phyloP scores from a whole-genome alignment of 2,113 vertebrate species.

The Shinisaurus crocodilurus region DNA sequence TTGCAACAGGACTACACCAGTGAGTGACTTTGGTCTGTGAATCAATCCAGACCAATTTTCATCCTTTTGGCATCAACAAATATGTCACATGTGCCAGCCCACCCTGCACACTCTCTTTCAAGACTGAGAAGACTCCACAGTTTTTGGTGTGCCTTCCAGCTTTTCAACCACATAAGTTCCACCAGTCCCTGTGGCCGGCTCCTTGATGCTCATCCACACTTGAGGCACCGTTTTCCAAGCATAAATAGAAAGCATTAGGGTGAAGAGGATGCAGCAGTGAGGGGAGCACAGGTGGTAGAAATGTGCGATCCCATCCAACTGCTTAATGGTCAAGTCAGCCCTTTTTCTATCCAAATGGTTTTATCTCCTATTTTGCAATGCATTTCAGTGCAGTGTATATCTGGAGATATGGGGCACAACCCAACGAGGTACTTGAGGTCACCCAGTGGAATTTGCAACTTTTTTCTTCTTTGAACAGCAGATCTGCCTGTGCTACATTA shows the following conservation, averaged over 20 bases:
- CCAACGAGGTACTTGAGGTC: not conserved
- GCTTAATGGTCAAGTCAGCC: not conserved
- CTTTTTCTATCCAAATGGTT: not conserved
- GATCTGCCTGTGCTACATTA: not conserved
- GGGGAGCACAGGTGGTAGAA: not conserved
- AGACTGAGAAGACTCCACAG: not conserved
- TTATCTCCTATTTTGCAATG: slow-evolving; percentile 19
- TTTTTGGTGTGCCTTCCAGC: not conserved
- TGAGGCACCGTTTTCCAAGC: slow-evolving; percentile 8
- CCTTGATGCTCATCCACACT: not conserved
- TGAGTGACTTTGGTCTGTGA: not conserved
- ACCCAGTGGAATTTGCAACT: not conserved
- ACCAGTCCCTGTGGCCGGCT: not conserved
- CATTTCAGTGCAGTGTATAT: slow-evolving; percentile 51
- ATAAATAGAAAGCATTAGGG: not conserved
- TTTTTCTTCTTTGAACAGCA: not conserved
- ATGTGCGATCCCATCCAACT: not conserved
- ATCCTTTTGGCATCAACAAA: slow-evolving; percentile 43
- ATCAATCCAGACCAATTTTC: slow-evolving; percentile 52
- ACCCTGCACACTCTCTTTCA: not conserved
- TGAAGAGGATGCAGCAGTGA: not conserved
- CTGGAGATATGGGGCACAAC: rapidly evolving
- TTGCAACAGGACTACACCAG: not conserved
- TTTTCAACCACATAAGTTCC: not conserved
- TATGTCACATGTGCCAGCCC: not conserved